Conservation (phyloP, 2,888 invertebrate genomes). For the Fissipunctia ypsillon region DNA sequence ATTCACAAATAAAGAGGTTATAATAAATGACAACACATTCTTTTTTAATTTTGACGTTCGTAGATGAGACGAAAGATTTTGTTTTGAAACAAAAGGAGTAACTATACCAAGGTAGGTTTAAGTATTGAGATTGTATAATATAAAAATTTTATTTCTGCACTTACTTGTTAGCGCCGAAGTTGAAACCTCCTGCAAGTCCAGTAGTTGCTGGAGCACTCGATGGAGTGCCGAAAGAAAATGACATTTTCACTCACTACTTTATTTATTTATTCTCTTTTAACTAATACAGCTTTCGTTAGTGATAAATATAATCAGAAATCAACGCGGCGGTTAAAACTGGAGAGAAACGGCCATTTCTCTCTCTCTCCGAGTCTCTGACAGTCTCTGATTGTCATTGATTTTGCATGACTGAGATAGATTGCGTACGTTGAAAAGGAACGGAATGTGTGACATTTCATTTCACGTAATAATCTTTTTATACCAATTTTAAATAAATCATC, state of each 20-base stretch:
- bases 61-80: not conserved
- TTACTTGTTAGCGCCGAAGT: conserved; percentile 88
- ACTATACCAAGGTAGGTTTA: conserved; percentile 35
- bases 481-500: not conserved
- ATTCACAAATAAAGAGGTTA: conserved; percentile 30
- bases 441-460: not conserved
- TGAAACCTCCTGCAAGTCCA: conserved; percentile 82
- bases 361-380: not conserved
- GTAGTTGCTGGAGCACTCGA: conserved; percentile 88
- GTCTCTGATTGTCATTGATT: conserved; percentile 11
- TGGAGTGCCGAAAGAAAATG: conserved; percentile 87
- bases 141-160: conserved; percentile 55
- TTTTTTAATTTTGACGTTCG: conserved; percentile 28
- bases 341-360: conserved; percentile 23
- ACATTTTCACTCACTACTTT: conserved; percentile 73
- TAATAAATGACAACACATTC: conserved; percentile 5
- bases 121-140: not conserved
- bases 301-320: not conserved
- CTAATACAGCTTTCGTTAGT: not conserved
- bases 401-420: not conserved
- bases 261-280: not conserved
- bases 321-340: conserved; percentile 31
- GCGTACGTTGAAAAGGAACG: not conserved
- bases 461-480: accelerated
- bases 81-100: not conserved